A percentile compares a stretch with the other conserved stretches of the same genome.
phyloP scores from a whole-genome alignment of 2,797 vertebrate genomes.

The Melopsittacus undulatus region DNA sequence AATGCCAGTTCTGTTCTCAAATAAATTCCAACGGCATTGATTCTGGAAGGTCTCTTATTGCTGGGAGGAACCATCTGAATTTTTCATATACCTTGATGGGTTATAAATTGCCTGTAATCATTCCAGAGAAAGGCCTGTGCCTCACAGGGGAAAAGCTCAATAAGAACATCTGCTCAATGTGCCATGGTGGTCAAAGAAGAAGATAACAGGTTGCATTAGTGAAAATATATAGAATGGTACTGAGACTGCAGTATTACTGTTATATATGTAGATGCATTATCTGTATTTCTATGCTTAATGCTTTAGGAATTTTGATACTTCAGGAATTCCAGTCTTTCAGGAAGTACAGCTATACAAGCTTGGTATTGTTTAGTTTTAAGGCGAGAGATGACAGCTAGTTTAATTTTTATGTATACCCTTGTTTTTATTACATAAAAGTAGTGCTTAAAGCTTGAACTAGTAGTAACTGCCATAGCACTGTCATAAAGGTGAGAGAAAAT shows the following conservation, averaged over 20 bases:
- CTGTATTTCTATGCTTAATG: background rate
- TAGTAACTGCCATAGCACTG: background rate
- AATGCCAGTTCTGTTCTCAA: constrained; percentile 38
- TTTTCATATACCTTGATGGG: constrained; percentile 35
- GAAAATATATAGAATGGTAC: background rate
- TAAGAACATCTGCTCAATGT: constrained; percentile 24
- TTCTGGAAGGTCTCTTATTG: constrained; percentile 7
- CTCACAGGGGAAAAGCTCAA: background rate
- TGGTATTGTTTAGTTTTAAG: constrained; percentile 14
- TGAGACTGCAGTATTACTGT: background rate
- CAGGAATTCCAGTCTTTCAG: background rate
- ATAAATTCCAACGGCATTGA: constrained; percentile 32
- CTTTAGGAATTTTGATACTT: background rate
- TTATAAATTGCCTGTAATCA: constrained; percentile 40
- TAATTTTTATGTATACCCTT: constrained; percentile 43
- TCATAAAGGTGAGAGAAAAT: constrained; percentile 59
- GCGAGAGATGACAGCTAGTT: constrained; percentile 4
- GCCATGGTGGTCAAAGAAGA: constrained; percentile 4
- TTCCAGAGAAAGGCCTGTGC: background rate
- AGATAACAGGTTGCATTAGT: background rate
- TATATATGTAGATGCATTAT: background rate
- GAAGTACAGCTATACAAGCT: background rate
- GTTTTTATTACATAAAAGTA: constrained; percentile 29
- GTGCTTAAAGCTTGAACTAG: constrained; percentile 21
- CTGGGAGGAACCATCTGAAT: constrained; percentile 17